phyloP scores from a whole-genome alignment of 2,888 invertebrate genomes.

The Diaperis boleti region DNA sequence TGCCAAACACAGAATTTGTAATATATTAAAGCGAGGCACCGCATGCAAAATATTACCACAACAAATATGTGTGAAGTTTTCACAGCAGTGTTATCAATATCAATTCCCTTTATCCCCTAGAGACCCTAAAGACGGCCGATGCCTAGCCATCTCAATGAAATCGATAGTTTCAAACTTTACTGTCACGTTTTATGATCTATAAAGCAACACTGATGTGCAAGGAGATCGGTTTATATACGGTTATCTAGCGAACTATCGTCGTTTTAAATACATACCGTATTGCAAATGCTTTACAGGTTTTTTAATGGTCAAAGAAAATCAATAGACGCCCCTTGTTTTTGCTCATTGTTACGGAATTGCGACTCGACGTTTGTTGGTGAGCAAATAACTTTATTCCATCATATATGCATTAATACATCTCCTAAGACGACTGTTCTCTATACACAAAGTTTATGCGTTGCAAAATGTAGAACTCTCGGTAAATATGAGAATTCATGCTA shows the following conservation, averaged over 20 bases:
- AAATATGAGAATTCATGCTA: constrained; percentile 26
- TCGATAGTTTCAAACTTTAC: constrained; percentile 62
- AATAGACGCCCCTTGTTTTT: not conserved
- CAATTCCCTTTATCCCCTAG: constrained; percentile 51
- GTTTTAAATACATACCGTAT: constrained; percentile 46
- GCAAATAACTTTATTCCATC: constrained; percentile 3
- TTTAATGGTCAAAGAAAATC: constrained; percentile 33
- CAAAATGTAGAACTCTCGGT: constrained; percentile 23
- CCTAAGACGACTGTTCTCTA: constrained; percentile 18
- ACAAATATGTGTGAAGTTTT: constrained; percentile 42
- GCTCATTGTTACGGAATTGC: not conserved
- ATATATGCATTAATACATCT: constrained; percentile 3
- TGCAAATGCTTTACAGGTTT: constrained; percentile 46
- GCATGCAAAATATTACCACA: constrained; percentile 25
- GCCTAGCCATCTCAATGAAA: constrained; percentile 52
- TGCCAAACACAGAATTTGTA: constrained; percentile 12
- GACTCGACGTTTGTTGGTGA: not conserved
- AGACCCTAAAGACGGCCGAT: constrained; percentile 43
- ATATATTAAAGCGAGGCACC: constrained; percentile 10
- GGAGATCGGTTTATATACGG: constrained; percentile 57
- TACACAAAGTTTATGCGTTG: constrained; percentile 12
- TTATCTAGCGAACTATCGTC: constrained; percentile 52
- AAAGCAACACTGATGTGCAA: constrained; percentile 58
- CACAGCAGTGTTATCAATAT: constrained; percentile 53
- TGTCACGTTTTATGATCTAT: constrained; percentile 61